Percentiles rank a stretch among this genome's conserved stretches.
phyloP scores from a whole-genome alignment of 2,888 invertebrate genomes.

The Ellobium chinense region DNA sequence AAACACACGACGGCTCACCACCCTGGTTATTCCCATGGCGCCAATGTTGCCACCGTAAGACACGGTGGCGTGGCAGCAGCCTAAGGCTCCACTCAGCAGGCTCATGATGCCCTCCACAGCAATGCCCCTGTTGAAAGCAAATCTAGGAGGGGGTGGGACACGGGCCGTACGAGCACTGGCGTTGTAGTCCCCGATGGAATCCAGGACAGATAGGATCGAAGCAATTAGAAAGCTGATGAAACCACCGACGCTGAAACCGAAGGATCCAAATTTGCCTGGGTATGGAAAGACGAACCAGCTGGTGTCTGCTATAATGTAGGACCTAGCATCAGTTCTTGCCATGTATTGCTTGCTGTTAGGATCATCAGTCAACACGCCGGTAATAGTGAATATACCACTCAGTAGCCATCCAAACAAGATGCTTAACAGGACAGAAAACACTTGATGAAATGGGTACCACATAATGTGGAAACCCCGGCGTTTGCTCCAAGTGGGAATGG shows the following conservation, averaged over 20 bases:
- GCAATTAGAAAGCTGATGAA: conserved; percentile 68
- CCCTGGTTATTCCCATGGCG: conserved; percentile 90
- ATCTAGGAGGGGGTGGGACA: conserved; percentile 89
- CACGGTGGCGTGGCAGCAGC: conserved; percentile 91
- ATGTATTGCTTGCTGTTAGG: conserved; percentile 67
- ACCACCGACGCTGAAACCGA: conserved; percentile 60
- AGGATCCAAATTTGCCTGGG: conserved; percentile 80
- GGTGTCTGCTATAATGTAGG: conserved; percentile 59
- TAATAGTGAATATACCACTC: conserved; percentile 63
- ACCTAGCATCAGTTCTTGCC: conserved; percentile 71
- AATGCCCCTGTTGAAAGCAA: conserved; percentile 87
- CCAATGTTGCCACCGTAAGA: conserved; percentile 95
- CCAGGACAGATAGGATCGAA: conserved; percentile 68
- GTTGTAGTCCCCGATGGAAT: conserved; percentile 88
- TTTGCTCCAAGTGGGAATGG: conserved; percentile 55
- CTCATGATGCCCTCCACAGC: conserved; percentile 90
- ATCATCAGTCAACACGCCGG: conserved; percentile 76
- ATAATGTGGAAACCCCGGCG: background rate
- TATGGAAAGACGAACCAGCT: conserved; percentile 80
- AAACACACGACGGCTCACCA: conserved; percentile 78
- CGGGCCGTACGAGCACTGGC: conserved; percentile 86
- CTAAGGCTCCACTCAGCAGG: conserved; percentile 89
- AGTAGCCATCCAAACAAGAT: conserved; percentile 68
- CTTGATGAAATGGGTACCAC: conserved; percentile 17
- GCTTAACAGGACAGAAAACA: conserved; percentile 55